A percentile compares a stretch with the other conserved stretches of the same genome.
These are phyloP conservation scores for Muntiacus reevesi DNA, from an alignment of 2,113 vertebrate genomes.

Conservation along the genomic window DNA sequence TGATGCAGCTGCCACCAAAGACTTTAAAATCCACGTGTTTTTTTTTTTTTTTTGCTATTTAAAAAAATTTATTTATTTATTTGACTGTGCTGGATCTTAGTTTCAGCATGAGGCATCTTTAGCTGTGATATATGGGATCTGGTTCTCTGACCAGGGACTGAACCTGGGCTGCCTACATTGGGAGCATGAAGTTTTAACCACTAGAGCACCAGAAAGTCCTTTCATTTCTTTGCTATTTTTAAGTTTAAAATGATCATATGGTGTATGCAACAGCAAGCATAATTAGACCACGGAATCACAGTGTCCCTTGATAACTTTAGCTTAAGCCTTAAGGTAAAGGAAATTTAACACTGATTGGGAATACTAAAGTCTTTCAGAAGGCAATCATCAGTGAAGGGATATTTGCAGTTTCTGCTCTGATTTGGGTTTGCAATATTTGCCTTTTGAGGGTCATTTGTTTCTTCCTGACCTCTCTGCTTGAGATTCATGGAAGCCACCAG, in stretches of 20 bases:
- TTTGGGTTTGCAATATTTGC: not conserved
- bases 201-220: not conserved
- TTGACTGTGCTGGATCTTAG: not conserved
- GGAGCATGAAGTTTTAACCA: not conserved
- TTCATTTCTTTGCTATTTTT: not conserved
- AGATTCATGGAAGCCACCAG: not conserved
- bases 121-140: not conserved
- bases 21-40: not conserved
- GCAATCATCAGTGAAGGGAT: not conserved
- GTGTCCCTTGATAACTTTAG: not conserved
- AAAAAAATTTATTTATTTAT: not conserved
- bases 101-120: not conserved
- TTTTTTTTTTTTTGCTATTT: not conserved
- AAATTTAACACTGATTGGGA: not conserved
- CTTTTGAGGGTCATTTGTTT: not conserved
- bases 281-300: not conserved
- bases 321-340: not conserved
- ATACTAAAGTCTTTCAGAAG: not conserved
- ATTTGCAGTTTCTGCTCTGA: not conserved
- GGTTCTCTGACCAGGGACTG: not conserved
- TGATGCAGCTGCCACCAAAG: not conserved
- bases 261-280: not conserved
- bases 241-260: not conserved
- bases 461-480: not conserved
- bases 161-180: not conserved